phyloP scores from a whole-genome alignment of 2,113 vertebrate genomes.

The Neodon shergylaensis region DNA sequence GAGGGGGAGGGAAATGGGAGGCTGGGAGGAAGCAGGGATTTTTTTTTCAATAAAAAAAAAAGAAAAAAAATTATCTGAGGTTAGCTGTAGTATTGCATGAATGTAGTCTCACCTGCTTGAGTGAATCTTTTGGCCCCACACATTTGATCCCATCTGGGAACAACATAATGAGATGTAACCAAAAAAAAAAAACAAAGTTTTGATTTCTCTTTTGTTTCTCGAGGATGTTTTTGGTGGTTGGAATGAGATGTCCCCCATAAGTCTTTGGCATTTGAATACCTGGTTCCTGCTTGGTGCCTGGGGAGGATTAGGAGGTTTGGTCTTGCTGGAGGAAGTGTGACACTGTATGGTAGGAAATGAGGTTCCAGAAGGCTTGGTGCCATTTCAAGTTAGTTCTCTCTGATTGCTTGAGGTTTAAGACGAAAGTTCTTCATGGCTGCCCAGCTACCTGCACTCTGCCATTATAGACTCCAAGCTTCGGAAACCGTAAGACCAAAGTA shows the following conservation, averaged over 20 bases:
- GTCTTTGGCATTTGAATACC: background rate
- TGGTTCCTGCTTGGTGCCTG: background rate
- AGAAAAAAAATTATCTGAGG: background rate
- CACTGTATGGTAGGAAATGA: too few species aligned
- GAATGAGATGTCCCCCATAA: background rate
- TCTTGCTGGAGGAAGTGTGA: background rate
- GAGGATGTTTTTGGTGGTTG: too few species aligned
- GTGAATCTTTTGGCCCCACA: background rate
- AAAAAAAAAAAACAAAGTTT: background rate
- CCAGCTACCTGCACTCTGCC: background rate
- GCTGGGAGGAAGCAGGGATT: too few species aligned
- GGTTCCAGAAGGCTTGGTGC: background rate
- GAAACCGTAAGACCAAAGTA: background rate
- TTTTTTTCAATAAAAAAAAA: too few species aligned
- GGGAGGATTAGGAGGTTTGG: background rate
- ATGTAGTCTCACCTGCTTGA: background rate
- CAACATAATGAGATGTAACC: background rate
- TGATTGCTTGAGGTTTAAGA: background rate
- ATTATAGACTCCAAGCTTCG: background rate
- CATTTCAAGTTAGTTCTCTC: background rate
- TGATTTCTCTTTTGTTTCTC: background rate
- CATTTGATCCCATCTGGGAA: background rate
- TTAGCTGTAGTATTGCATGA: background rate
- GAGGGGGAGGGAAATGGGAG: too few species aligned
- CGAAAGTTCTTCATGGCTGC: background rate